Percentiles rank a stretch among this genome's conserved stretches.
Evolutionary conservation across 2,888 invertebrate genomes (phyloP).

Genomic region (Oegoconia quadripuncta): DNA sequence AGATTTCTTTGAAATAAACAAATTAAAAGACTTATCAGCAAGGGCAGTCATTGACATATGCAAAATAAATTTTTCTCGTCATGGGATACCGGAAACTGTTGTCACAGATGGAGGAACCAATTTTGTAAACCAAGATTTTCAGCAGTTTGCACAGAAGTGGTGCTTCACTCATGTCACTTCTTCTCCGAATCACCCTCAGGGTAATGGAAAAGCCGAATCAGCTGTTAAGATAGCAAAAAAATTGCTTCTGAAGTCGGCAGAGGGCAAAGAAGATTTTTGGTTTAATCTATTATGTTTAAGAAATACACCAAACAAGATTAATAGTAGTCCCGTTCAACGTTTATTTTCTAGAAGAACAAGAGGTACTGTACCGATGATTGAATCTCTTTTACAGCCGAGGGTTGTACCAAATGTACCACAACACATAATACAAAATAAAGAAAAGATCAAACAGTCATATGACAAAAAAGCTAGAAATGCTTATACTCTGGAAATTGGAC

Average conservation of each 20-base stretch:
- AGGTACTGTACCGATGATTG: not conserved
- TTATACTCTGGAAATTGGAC: not conserved
- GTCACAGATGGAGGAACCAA: not conserved
- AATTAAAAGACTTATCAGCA: constrained; percentile 1
- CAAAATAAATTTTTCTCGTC: not conserved
- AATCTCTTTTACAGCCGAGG: not conserved
- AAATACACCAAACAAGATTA: constrained; percentile 2
- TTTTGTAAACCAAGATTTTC: not conserved
- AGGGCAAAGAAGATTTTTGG: constrained; percentile 4
- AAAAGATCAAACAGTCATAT: constrained; percentile 1
- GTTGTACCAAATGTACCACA: not conserved
- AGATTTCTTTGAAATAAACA: not conserved
- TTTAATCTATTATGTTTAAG: not conserved
- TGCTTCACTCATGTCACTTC: no score
- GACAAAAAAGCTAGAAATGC: constrained; percentile 9
- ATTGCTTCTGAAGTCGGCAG: not conserved
- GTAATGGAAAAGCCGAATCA: no score
- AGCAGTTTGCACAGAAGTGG: no score
- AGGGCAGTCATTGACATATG: constrained; percentile 3
- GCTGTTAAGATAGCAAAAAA: constrained; percentile 1
- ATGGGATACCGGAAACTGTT: not conserved
- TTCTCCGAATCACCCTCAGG: no score
- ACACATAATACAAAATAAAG: not conserved
- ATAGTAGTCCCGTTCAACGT: constrained; percentile 1
- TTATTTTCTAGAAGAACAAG: constrained; percentile 3